A percentile compares a stretch with the other conserved stretches of the same genome.
Conservation (phyloP, 2,113 vertebrate species). For the Podiceps cristatus region DNA sequence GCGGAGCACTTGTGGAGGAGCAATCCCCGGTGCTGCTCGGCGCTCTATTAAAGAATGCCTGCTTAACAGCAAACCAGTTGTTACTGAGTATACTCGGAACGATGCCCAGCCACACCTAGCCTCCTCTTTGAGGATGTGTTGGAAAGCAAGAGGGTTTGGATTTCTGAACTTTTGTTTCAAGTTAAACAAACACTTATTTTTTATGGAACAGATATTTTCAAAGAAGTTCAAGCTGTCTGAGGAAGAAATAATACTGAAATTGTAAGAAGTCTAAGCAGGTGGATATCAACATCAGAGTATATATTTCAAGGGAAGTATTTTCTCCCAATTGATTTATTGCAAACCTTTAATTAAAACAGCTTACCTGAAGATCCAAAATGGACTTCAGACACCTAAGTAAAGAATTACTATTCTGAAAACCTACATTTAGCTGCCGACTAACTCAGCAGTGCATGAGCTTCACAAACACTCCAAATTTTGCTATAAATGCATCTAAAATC, state of each 20-base stretch:
- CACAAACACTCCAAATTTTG: not conserved
- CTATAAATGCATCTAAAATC: not conserved
- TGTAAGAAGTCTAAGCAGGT: not conserved
- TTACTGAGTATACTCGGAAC: too few species aligned
- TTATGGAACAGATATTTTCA: not conserved
- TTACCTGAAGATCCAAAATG: not conserved
- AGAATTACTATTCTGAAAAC: not conserved
- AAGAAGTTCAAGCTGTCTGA: not conserved
- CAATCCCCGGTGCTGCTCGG: too few species aligned
- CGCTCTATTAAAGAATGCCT: too few species aligned
- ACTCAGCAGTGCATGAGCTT: fast-evolving
- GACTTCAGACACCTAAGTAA: not conserved
- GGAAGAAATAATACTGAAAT: not conserved
- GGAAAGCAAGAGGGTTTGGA: too few species aligned
- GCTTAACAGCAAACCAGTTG: too few species aligned
- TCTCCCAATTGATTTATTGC: not conserved
- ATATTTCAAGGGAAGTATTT: not conserved
- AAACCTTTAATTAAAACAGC: not conserved
- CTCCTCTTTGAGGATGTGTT: too few species aligned
- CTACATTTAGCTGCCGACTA: not conserved
- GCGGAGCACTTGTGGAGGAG: too few species aligned
- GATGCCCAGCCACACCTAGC: too few species aligned
- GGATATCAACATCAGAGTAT: fast-evolving
- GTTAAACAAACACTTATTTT: not conserved
- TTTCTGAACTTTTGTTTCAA: too few species aligned